Evolutionary conservation across 35 echinoderm and acorn worm species (phyloP).

Genomic region (Apostichopus parvimensis): DNA sequence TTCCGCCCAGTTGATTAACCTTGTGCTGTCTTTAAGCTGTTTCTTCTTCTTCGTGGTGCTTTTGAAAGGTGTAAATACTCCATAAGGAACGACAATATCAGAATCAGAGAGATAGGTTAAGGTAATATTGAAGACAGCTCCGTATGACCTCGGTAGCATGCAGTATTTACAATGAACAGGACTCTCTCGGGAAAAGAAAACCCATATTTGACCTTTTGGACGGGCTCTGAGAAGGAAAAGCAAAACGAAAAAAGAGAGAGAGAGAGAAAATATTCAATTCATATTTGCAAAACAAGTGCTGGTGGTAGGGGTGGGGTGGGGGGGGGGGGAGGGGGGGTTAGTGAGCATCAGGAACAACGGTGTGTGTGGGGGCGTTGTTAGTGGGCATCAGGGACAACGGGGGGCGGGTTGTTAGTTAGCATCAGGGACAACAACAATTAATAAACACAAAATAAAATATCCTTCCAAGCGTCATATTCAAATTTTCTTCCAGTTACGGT

Average conservation of each 20-base stretch:
- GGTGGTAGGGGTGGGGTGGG: too few relatives aligned
- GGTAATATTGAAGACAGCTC: constrained; percentile 1
- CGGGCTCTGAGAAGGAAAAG: constrained; percentile 17
- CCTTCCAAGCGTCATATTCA: too few relatives aligned
- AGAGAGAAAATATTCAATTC: background rate
- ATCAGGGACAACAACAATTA: too few relatives aligned
- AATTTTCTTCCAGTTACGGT: too few relatives aligned
- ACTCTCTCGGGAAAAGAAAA: constrained; percentile 56
- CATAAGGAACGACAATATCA: constrained; percentile 41
- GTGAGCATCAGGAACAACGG: too few relatives aligned
- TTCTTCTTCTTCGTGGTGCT: background rate
- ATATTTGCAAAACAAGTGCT: background rate
- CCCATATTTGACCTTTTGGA: constrained; percentile 33
- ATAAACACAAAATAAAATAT: too few relatives aligned
- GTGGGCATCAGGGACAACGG: too few relatives aligned
- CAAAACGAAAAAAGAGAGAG: background rate
- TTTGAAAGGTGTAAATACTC: constrained; percentile 9
- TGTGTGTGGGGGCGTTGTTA: too few relatives aligned
- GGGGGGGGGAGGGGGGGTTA: too few relatives aligned
- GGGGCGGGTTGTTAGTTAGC: too few relatives aligned
- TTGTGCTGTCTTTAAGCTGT: background rate
- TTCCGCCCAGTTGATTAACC: constrained; percentile 23
- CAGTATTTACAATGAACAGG: background rate
- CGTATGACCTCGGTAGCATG: background rate
- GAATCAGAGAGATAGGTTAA: constrained; percentile 33